These are phyloP conservation scores for Meleagris gallopavo DNA, from an alignment of 2,113 vertebrate genomes.

Conservation along the genomic window DNA sequence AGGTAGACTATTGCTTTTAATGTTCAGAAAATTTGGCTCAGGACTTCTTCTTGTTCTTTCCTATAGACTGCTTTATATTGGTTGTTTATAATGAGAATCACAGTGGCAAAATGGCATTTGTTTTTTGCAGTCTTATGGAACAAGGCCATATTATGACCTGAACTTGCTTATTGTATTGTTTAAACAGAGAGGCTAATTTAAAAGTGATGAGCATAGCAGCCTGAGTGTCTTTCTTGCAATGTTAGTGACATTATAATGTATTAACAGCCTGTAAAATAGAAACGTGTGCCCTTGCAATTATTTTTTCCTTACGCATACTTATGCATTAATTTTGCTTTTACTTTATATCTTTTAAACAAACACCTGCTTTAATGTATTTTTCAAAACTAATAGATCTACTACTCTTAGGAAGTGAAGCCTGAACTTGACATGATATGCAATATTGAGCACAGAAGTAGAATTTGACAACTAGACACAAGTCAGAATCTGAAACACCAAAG, in stretches of 20 bases:
- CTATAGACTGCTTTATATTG: neutral
- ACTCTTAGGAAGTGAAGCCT: neutral
- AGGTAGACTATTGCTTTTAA: neutral
- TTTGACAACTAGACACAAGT: neutral
- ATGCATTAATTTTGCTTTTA: conserved; percentile 52
- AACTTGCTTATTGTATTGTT: conserved; percentile 57
- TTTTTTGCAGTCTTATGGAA: neutral
- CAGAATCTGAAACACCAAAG: neutral
- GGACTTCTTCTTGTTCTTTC: neutral
- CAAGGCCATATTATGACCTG: conserved; percentile 1
- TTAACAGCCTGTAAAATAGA: conserved; percentile 62
- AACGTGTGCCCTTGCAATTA: conserved; percentile 67
- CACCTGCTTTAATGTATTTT: neutral
- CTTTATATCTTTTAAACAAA: conserved; percentile 37
- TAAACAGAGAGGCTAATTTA: conserved; percentile 71
- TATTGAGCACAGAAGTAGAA: neutral
- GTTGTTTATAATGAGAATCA: neutral
- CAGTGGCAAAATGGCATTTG: neutral
- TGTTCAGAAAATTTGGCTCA: neutral
- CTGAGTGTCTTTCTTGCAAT: conserved; percentile 60
- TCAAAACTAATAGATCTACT: neutral
- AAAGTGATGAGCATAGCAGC: conserved; percentile 67
- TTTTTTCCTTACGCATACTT: conserved; percentile 61
- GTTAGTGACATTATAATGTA: conserved; percentile 68
- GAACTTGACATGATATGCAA: neutral